A percentile compares a stretch with the other conserved stretches of the same genome.
Evolutionary conservation across 1,140 invertebrate genomes (phyloP).

Genomic region (Cepaea nemoralis): DNA sequence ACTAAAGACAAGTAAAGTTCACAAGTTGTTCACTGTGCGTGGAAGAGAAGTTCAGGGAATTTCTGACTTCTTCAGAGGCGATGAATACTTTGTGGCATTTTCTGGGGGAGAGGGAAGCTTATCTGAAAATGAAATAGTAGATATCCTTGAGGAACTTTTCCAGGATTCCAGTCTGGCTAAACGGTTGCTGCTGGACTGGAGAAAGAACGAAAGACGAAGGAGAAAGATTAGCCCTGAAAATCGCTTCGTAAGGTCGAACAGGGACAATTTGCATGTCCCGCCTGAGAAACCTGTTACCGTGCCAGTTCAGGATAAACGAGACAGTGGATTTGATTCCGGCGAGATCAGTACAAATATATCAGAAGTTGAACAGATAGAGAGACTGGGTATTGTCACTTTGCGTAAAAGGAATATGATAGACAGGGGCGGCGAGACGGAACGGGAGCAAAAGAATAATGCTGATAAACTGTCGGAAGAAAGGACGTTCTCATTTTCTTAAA

Average conservation of each 20-base stretch:
- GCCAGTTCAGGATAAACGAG: conserved; percentile 55
- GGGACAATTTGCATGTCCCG: not conserved
- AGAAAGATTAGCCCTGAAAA: not conserved
- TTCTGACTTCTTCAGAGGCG: conserved; percentile 71
- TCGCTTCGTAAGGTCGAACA: conserved; percentile 4
- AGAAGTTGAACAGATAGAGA: conserved; percentile 49
- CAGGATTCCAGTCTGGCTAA: conserved; percentile 65
- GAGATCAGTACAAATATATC: conserved; percentile 54
- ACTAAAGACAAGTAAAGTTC: conserved; percentile 64
- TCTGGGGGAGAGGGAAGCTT: conserved; percentile 59
- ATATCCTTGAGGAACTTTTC: conserved; percentile 69
- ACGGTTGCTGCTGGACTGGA: conserved; percentile 65
- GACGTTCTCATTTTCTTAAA: too few relatives aligned
- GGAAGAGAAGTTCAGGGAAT: conserved; percentile 68
- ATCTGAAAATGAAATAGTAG: conserved; percentile 61
- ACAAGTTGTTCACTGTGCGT: conserved; percentile 63
- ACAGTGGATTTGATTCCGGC: conserved; percentile 66
- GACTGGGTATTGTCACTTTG: not conserved
- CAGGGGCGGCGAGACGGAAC: conserved; percentile 12
- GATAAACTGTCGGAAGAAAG: not conserved
- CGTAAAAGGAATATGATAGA: not conserved
- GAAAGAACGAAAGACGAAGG: conserved; percentile 57
- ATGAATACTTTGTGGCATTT: conserved; percentile 67
- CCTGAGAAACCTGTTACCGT: not conserved
- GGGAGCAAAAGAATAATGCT: not conserved